Conservation (phyloP, 2,113 vertebrate species). For the Protobothrops mucrosquamatus region DNA sequence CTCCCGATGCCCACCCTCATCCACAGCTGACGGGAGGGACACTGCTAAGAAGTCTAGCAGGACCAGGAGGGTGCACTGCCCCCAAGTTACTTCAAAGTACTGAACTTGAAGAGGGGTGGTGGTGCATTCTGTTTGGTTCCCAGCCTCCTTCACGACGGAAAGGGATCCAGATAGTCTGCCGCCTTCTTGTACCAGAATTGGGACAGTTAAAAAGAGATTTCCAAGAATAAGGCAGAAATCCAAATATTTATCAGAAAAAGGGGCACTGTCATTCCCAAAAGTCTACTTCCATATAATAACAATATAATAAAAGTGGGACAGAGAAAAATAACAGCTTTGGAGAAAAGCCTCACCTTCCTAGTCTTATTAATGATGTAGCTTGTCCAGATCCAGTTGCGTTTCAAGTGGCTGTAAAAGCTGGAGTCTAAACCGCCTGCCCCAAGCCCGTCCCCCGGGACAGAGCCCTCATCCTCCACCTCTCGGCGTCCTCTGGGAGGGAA, state of each 20-base stretch:
- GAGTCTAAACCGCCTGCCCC: constrained; percentile 92
- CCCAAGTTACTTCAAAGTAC: not conserved
- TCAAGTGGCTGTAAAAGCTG: constrained; percentile 89
- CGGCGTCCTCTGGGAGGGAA: constrained; percentile 73
- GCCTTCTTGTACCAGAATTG: not conserved
- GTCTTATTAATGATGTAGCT: constrained; percentile 80
- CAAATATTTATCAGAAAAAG: not conserved
- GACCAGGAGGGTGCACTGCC: not conserved
- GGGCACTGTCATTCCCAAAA: not conserved
- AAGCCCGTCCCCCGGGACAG: constrained; percentile 84
- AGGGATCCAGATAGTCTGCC: not conserved
- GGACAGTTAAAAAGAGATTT: not conserved
- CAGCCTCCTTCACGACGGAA: not conserved
- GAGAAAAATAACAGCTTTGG: not conserved
- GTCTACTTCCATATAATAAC: not conserved
- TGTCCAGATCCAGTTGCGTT: constrained; percentile 98
- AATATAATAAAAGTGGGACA: not conserved
- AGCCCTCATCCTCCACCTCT: constrained; percentile 81
- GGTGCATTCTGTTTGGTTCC: not conserved
- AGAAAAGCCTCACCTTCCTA: constrained; percentile 67
- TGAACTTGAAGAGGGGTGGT: not conserved
- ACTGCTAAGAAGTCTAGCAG: not conserved
- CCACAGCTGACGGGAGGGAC: not conserved
- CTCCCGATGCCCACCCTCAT: not conserved
- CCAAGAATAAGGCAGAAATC: not conserved